Percentiles rank a stretch among this genome's conserved stretches.
phyloP scores from a whole-genome alignment of 2,888 invertebrate genomes.

The Noctua janthe region DNA sequence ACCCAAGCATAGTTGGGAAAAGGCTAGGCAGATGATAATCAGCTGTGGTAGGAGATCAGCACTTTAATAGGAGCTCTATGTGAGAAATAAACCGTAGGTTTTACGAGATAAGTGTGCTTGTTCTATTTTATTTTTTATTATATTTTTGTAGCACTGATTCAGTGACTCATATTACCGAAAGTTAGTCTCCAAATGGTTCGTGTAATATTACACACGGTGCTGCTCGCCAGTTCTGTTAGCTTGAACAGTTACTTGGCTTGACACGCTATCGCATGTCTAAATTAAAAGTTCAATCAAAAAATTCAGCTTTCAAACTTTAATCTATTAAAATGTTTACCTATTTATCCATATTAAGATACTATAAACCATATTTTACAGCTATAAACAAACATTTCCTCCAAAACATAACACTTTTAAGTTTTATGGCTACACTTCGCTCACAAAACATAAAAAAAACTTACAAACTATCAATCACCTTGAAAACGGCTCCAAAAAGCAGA shows the following conservation, averaged over 20 bases:
- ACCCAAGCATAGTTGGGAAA: too few species aligned
- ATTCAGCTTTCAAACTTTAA: not conserved
- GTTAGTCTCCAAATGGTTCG: too few species aligned
- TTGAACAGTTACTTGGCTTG: too few species aligned
- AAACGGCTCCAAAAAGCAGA: constrained; percentile 15
- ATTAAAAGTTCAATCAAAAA: not conserved
- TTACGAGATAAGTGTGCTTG: not conserved
- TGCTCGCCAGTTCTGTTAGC: too few species aligned
- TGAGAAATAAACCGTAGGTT: not conserved
- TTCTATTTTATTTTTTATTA: not conserved
- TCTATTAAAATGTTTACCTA: not conserved
- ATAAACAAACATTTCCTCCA: constrained; percentile 7
- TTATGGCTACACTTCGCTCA: not conserved
- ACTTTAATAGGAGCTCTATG: not conserved
- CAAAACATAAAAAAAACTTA: constrained; percentile 25
- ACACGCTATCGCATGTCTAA: too few species aligned
- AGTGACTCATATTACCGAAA: too few species aligned
- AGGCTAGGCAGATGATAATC: not conserved
- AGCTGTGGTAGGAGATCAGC: not conserved
- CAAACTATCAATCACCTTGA: constrained; percentile 40
- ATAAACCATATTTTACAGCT: constrained; percentile 3
- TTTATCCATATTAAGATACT: not conserved
- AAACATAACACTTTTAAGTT: not conserved
- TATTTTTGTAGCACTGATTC: too few species aligned
- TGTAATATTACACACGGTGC: too few species aligned